Evolutionary conservation across 2,888 invertebrate species (phyloP).

Genomic region (Volucella inanis): DNA sequence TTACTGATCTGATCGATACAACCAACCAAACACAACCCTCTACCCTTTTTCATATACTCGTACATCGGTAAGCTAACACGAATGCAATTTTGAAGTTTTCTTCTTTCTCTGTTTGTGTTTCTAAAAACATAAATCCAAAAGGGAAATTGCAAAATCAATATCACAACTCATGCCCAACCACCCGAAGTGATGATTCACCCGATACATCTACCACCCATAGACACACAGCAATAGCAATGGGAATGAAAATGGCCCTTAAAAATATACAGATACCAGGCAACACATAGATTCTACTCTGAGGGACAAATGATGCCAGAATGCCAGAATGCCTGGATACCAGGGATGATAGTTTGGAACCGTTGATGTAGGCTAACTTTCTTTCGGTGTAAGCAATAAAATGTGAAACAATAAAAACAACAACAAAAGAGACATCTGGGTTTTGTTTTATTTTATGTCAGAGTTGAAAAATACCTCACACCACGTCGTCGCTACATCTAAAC

Average conservation of each 20-base stretch:
- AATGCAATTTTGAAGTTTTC: slow-evolving; percentile 44
- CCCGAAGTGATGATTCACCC: slow-evolving; percentile 61
- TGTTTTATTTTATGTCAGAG: slow-evolving; percentile 6
- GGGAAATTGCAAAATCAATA: slow-evolving; percentile 72
- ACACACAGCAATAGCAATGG: not conserved
- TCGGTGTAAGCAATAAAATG: slow-evolving; percentile 37
- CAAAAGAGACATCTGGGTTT: slow-evolving; percentile 1
- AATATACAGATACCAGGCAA: slow-evolving; percentile 49
- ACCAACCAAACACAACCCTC: slow-evolving; percentile 17
- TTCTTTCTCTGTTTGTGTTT: slow-evolving; percentile 19
- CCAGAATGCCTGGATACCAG: not conserved
- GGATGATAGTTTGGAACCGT: not conserved
- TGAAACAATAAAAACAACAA: slow-evolving; percentile 33
- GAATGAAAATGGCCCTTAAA: slow-evolving; percentile 25
- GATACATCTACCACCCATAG: slow-evolving; percentile 6
- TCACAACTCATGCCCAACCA: slow-evolving; percentile 51
- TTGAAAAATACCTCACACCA: not conserved
- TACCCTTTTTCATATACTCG: not conserved
- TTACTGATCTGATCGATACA: too few relatives aligned
- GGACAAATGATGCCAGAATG: too few relatives aligned
- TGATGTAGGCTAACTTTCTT: not conserved
- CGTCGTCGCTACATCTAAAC: not conserved
- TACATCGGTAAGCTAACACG: slow-evolving; percentile 19
- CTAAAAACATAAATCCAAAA: not conserved
- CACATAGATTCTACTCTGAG: slow-evolving; percentile 12